Evolutionary conservation across 2,113 vertebrate species (phyloP).

Genomic region (Daphoenositta chrysoptera): DNA sequence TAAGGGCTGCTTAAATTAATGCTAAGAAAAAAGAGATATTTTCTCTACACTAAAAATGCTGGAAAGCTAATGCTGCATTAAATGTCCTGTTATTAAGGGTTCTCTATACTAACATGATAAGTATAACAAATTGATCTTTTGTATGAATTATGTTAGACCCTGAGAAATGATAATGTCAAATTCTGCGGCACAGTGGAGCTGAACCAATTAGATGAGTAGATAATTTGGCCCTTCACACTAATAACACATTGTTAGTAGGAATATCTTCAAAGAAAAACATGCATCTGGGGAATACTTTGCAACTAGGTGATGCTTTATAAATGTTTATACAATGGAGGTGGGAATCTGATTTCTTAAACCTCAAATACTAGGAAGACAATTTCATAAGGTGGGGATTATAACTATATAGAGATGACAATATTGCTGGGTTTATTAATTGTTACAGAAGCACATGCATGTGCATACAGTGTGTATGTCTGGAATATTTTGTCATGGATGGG

Average conservation of each 20-base stretch:
- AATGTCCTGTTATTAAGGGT: conserved; percentile 32
- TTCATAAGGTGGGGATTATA: background rate
- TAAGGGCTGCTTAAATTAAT: conserved; percentile 14
- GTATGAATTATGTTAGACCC: conserved; percentile 55
- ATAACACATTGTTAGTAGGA: conserved; percentile 14
- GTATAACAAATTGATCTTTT: conserved; percentile 47
- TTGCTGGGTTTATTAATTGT: background rate
- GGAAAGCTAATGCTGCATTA: conserved; percentile 30
- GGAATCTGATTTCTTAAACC: conserved; percentile 21
- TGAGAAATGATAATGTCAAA: conserved; percentile 56
- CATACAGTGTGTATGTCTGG: background rate
- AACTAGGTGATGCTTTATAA: conserved; percentile 35
- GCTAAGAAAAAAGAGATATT: background rate
- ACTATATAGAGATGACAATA: background rate
- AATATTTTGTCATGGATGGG: background rate
- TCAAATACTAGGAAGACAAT: background rate
- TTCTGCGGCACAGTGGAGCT: conserved; percentile 16
- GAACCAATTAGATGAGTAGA: conserved; percentile 57
- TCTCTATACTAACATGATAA: conserved; percentile 28
- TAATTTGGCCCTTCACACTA: conserved; percentile 46
- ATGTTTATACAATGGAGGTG: background rate
- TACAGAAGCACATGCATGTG: background rate
- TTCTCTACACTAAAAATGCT: background rate
- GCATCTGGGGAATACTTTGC: conserved; percentile 23
- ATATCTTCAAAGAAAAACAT: conserved; percentile 41